Evolutionary conservation across 2,113 vertebrate species (phyloP).

Genomic region (Ploceus nigricollis): DNA sequence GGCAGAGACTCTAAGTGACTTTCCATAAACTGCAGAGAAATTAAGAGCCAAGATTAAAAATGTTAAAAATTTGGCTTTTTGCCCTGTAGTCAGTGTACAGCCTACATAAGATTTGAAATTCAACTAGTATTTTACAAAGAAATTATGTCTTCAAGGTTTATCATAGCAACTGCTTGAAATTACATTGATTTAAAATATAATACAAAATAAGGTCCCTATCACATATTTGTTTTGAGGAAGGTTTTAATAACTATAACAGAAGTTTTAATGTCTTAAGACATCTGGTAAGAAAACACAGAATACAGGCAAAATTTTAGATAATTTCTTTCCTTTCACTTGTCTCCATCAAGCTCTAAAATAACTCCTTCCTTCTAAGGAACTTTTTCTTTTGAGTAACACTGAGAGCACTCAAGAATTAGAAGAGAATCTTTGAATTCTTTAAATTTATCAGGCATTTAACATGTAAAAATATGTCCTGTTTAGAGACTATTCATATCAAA

Average conservation of each 20-base stretch:
- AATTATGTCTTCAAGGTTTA: neutral
- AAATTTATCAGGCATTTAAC: neutral
- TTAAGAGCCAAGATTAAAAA: neutral
- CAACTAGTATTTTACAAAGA: neutral
- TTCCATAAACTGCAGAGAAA: neutral
- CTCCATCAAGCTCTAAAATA: neutral
- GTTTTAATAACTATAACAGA: neutral
- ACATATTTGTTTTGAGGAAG: neutral
- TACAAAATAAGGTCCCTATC: neutral
- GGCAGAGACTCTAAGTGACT: neutral
- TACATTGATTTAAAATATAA: neutral
- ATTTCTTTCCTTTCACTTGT: neutral
- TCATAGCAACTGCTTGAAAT: neutral
- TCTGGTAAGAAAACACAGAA: neutral
- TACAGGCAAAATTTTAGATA: neutral
- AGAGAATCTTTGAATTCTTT: neutral
- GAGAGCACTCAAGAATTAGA: neutral
- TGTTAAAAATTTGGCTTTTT: neutral
- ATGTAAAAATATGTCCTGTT: neutral
- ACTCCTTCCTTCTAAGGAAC: neutral
- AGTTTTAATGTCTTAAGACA: neutral
- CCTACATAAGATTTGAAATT: neutral
- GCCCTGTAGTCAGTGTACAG: neutral
- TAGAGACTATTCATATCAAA: neutral
- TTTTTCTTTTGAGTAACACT: neutral